Percentiles rank a stretch among this genome's conserved stretches.
phyloP scores from a whole-genome alignment of 2,888 invertebrate genomes.

The Calliscelio sp. region DNA sequence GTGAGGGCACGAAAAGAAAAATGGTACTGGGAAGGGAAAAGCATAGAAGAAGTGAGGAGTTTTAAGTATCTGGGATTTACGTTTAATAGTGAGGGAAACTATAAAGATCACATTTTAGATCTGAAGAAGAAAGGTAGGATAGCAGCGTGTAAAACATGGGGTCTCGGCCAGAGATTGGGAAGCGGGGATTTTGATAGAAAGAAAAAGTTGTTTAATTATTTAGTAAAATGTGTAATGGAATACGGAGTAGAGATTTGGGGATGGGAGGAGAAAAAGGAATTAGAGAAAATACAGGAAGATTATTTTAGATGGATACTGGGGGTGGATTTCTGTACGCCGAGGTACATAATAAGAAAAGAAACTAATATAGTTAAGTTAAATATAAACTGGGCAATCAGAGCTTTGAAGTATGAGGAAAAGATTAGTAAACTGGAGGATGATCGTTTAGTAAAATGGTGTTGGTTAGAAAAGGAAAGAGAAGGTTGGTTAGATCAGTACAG shows the following conservation, averaged over 20 bases:
- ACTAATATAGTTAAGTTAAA: conserved; percentile 25
- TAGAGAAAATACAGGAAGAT: conserved; percentile 49
- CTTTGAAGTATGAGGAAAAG: conserved; percentile 33
- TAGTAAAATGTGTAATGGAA: conserved; percentile 42
- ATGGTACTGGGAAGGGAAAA: conserved; percentile 42
- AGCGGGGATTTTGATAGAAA: conserved; percentile 49
- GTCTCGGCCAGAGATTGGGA: conserved; percentile 39
- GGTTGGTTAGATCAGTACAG: conserved; percentile 7
- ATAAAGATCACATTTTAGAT: conserved; percentile 37
- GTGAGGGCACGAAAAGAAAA: conserved; percentile 16
- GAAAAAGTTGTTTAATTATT: conserved; percentile 42
- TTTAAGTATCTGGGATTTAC: conserved; percentile 56
- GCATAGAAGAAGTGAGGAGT: conserved; percentile 24
- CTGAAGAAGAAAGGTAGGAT: conserved; percentile 44
- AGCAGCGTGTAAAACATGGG: conserved; percentile 44
- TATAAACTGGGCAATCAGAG: conserved; percentile 25
- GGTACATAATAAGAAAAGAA: conserved; percentile 37
- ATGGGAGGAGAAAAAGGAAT: conserved; percentile 54
- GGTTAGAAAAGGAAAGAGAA: conserved; percentile 4
- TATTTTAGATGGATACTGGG: conserved; percentile 53
- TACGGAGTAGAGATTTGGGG: conserved; percentile 66
- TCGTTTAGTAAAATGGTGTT: conserved; percentile 18
- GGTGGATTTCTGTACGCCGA: conserved; percentile 48
- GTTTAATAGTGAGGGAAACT: conserved; percentile 13
- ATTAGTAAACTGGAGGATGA: conserved; percentile 19